Conservation (phyloP, 2,113 vertebrate species). For the Tringa solitaria region DNA sequence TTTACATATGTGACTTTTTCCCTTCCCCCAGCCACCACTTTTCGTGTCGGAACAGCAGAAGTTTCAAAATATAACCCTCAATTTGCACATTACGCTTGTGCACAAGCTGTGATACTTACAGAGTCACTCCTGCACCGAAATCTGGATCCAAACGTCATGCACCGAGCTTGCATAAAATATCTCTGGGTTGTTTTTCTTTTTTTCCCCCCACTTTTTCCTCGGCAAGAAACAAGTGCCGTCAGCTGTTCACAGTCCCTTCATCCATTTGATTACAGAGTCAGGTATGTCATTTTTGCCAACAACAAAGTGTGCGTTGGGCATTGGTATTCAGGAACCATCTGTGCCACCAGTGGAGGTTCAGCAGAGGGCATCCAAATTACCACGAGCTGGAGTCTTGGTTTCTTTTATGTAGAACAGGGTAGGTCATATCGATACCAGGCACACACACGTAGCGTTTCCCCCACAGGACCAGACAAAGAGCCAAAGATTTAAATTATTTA, state of each 20-base stretch:
- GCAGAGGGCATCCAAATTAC: background rate
- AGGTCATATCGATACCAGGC: background rate
- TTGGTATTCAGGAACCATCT: background rate
- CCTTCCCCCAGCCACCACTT: background rate
- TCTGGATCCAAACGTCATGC: background rate
- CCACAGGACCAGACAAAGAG: background rate
- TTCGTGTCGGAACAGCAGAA: background rate
- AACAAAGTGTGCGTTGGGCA: background rate
- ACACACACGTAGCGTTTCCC: background rate
- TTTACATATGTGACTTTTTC: background rate
- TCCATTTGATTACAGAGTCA: background rate
- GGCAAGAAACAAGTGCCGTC: background rate
- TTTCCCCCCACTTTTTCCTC: background rate
- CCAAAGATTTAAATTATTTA: constrained; percentile 30
- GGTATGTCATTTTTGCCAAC: background rate
- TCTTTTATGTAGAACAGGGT: background rate
- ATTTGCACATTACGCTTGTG: background rate
- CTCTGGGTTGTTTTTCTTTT: background rate
- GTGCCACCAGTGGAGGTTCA: background rate
- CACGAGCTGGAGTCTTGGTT: background rate
- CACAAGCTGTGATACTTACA: background rate
- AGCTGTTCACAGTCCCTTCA: background rate
- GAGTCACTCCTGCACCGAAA: background rate
- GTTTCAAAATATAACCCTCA: background rate
- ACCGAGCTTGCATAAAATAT: background rate